Conservation (phyloP, 1,140 invertebrate genomes). For the Mizuhopecten yessoensis region DNA sequence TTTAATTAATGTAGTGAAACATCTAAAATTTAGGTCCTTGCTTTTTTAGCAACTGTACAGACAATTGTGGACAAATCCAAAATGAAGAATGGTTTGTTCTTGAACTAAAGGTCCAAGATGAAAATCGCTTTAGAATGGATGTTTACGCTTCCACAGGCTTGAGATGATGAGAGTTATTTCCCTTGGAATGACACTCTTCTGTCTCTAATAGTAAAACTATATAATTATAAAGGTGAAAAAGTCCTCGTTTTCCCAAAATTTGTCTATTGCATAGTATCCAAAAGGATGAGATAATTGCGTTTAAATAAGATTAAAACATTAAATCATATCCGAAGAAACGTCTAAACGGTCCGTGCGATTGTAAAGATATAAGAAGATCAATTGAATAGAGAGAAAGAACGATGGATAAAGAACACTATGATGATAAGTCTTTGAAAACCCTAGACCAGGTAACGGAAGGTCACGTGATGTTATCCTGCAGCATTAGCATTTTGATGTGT, state of each 20-base stretch:
- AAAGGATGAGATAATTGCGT: neutral
- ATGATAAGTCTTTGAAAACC: neutral
- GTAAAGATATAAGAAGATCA: neutral
- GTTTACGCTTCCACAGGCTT: neutral
- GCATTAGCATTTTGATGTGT: neutral
- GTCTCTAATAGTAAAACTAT: neutral
- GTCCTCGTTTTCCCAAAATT: conserved; percentile 7
- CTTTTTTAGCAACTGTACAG: neutral
- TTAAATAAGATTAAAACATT: neutral
- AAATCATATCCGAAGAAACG: neutral
- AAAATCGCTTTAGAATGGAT: too few species aligned
- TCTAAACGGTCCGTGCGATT: neutral
- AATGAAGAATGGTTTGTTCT: too few species aligned
- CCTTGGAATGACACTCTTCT: neutral
- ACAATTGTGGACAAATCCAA: neutral
- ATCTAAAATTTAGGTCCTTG: neutral
- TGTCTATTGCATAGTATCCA: conserved; percentile 1
- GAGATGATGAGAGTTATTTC: neutral
- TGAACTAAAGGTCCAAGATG: too few species aligned
- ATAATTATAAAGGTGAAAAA: neutral
- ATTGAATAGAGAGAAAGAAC: conserved; percentile 16
- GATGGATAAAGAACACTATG: conserved; percentile 17
- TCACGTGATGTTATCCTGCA: neutral
- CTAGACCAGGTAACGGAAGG: neutral
- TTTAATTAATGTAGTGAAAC: neutral